Percentiles rank a stretch among this genome's conserved stretches.
Conservation (phyloP, 2,797 vertebrate species). For the Neosalanx taihuensis region DNA sequence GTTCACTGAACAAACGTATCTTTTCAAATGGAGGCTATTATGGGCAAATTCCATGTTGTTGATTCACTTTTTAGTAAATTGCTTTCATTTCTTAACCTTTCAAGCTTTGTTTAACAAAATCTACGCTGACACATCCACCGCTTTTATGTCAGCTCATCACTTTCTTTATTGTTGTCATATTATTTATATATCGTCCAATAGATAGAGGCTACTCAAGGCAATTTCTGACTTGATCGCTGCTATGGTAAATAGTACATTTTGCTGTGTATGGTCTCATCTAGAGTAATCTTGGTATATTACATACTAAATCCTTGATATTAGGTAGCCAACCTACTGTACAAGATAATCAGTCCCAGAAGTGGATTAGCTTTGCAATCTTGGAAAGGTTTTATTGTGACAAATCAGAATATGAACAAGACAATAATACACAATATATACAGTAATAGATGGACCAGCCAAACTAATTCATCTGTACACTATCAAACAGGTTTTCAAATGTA, state of each 20-base stretch:
- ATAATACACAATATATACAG: background rate
- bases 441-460: background rate
- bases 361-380: no score
- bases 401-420: background rate
- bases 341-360: no score
- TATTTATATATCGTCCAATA: no score
- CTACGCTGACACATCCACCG: constrained; percentile 40
- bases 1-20: background rate
- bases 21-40: background rate
- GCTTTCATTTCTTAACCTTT: background rate
- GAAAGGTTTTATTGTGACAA: background rate
- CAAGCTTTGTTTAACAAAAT: constrained; percentile 14
- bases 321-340: background rate
- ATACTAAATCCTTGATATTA: background rate
- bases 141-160: constrained; percentile 16
- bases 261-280: constrained; percentile 35
- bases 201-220: no score
- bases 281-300: constrained; percentile 31
- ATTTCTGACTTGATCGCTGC: no score
- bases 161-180: no score
- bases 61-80: background rate
- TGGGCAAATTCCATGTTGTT: background rate
- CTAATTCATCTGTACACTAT: background rate
- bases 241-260: no score
- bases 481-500: background rate